Evolutionary conservation across 2,888 invertebrate species (phyloP).

Genomic region (Synanthedon vespiformis): DNA sequence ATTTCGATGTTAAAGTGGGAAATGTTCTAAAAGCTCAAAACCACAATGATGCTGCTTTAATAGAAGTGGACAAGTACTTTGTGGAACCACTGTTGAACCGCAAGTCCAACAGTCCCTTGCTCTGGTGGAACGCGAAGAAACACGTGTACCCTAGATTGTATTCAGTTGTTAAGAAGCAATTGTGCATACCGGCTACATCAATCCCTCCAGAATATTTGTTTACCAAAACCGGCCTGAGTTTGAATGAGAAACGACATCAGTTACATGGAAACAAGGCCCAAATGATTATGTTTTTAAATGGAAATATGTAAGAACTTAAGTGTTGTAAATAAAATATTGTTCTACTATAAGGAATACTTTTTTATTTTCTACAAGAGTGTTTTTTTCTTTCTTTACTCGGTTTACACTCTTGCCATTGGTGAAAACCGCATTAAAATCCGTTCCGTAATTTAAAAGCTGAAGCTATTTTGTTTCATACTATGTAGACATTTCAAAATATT

Average conservation of each 20-base stretch:
- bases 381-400: too few species aligned
- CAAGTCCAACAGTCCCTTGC: neutral
- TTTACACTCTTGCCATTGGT: too few species aligned
- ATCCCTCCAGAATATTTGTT: neutral
- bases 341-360: too few species aligned
- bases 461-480: too few species aligned
- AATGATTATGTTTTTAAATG: conserved; percentile 3
- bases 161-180: neutral
- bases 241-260: neutral
- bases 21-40: conserved; percentile 1
- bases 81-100: neutral
- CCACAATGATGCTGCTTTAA: conserved; percentile 1
- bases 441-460: too few species aligned
- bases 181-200: conserved; percentile 1
- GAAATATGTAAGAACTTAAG: neutral
- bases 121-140: conserved; percentile 1
- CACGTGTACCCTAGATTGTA: neutral
- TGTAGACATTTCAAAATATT: too few species aligned
- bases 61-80: conserved; percentile 2
- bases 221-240: neutral
- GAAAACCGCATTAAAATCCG: too few species aligned
- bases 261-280: conserved; percentile 2
- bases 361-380: too few species aligned
- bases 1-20: conserved; percentile 2
- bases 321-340: neutral